A percentile compares a stretch with the other conserved stretches of the same genome.
Evolutionary conservation across 2,888 invertebrate genomes (phyloP).

Genomic region (Osmoderma eremita): DNA sequence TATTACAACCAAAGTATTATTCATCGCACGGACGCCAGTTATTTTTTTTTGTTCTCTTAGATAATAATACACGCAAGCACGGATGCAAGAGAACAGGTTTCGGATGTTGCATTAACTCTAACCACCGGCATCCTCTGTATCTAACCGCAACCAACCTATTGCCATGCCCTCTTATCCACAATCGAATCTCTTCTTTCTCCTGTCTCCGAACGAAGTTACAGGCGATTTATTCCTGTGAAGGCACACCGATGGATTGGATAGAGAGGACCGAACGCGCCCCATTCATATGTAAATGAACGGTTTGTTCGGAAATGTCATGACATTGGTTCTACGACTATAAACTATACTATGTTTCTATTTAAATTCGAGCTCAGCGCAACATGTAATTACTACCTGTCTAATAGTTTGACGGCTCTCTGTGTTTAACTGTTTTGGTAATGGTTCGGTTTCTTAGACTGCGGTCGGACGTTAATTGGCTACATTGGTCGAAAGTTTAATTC

Average conservation of each 20-base stretch:
- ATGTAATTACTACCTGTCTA: constrained; percentile 37
- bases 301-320: constrained; percentile 30
- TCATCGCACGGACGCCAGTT: constrained; percentile 14
- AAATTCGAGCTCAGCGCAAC: constrained; percentile 24
- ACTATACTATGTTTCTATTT: constrained; percentile 13
- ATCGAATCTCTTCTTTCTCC: constrained; percentile 32
- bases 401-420: constrained; percentile 29
- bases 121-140: constrained; percentile 6
- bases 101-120: constrained; percentile 18
- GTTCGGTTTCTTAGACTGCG: constrained; percentile 1
- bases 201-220: constrained; percentile 25
- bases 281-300: constrained; percentile 39
- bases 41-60: constrained; percentile 25
- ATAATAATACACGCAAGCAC: constrained; percentile 19
- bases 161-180: constrained; percentile 25
- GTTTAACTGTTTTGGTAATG: constrained; percentile 25
- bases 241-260: constrained; percentile 20
- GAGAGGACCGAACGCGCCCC: constrained; percentile 11
- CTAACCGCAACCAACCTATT: constrained; percentile 19
- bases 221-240: constrained; percentile 29
- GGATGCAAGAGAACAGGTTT: constrained; percentile 24
- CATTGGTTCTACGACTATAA: constrained; percentile 8
- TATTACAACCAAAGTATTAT: constrained; percentile 27
- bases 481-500: not conserved
- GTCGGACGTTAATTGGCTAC: constrained; percentile 9